These are phyloP conservation scores for Schizopygopsis pylzovi DNA, from an alignment of 2,797 vertebrate species.

Conservation along the genomic window DNA sequence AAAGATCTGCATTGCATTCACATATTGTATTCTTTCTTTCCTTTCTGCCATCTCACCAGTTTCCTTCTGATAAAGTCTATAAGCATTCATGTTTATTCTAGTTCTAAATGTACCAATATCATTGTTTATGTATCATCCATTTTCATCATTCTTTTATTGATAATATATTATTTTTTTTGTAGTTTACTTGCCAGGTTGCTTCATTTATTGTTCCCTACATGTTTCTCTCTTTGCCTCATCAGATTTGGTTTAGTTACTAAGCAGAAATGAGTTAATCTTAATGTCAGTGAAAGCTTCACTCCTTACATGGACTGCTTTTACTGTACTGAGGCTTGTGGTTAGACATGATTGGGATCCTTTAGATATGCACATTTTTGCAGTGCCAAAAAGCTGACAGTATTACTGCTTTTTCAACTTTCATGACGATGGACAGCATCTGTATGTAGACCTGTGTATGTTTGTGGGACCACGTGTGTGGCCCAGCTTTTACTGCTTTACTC, in stretches of 20 bases:
- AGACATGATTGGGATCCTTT: not conserved
- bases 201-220: not conserved
- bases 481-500: not conserved
- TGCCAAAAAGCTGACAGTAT: not conserved
- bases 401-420: conserved; percentile 19
- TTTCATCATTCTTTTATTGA: not conserved
- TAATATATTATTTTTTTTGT: not conserved
- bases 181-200: conserved; percentile 10
- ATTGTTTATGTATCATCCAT: not conserved
- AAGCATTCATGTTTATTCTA: conserved; percentile 1
- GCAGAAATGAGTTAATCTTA: conserved; percentile 25
- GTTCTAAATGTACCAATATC: not conserved
- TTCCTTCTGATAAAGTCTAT: not conserved
- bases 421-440: not conserved
- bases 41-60: not conserved
- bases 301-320: conserved; percentile 38
- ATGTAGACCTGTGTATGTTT: not conserved
- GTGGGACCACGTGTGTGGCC: conserved; percentile 27
- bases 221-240: not conserved
- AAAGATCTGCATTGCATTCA: not conserved
- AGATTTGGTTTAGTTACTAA: not conserved
- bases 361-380: not conserved
- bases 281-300: conserved; percentile 3
- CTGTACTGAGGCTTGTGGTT: not conserved
- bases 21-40: not conserved